Base-by-base conservation (phyloP, 2,888 invertebrate species). In the Sinopyrophorus schimmeli region DNA sequence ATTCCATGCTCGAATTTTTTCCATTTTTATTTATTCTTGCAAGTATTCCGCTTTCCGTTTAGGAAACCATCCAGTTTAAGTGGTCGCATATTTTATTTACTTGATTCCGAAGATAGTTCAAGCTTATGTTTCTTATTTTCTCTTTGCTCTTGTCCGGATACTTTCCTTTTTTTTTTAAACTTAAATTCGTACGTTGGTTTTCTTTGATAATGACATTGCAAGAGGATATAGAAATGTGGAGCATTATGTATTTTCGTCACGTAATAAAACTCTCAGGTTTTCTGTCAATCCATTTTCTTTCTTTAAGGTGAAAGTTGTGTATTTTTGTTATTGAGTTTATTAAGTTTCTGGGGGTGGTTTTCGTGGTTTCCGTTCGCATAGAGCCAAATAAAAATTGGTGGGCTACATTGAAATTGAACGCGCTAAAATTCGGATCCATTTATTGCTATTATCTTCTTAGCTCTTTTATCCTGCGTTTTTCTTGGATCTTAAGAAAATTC, bases 1-100 rank as follows among this genome's bases (percentile, higher is more conserved):
- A 35, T 15, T 24, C 24, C 14, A 7, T 21, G 10, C 21, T 10
- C 7, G 3, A n/a, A 9, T 11, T 24, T 21, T 21, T 27, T 34
- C 16, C 11, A 11, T 39, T 34, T 43, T 27, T 43, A 43, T 35
- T 27, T 43, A 35, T 44, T 38, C 31, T 44, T 39, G 27, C 30
- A 4, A 10, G 7, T 26, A 46, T 47, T 35, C 40, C 32, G 27
- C 32, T 40, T 48, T 41, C 38, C 48, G 48, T 42, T 48, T 42
- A 48, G 48, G 42, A 47, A 48, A 30, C 31, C 47, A 41, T 48
- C 31, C 24, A 42, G 12, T 24, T 42, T 48, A 48, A 48, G 42
- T 42, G 41, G 42, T 32, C 37, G 37, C 42, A 48, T 48, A 48
- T 48, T 48, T 48, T 48, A 37, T 42, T 48, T 42, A 37, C 18